Percentiles rank a stretch among this genome's conserved stretches.
These are phyloP conservation scores for Acridotheres tristis DNA, from an alignment of 2,797 vertebrate species.

Conservation along the genomic window DNA sequence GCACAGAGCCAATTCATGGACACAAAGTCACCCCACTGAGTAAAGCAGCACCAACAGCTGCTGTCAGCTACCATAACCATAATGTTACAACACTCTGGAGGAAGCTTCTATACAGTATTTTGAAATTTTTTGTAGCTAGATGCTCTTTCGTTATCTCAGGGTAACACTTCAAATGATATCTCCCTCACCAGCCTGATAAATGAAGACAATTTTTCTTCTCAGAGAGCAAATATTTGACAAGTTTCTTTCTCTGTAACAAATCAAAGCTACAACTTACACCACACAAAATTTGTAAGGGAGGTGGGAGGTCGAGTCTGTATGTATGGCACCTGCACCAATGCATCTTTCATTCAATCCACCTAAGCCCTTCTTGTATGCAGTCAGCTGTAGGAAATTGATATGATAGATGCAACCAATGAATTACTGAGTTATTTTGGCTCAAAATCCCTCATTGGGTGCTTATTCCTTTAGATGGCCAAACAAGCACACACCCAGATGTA, in stretches of 20 bases:
- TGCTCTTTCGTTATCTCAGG: neutral
- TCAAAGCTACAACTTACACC: neutral
- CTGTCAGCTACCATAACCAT: neutral
- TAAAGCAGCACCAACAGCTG: constrained; percentile 9
- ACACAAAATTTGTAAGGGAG: neutral
- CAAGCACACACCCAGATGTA: neutral
- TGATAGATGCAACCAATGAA: neutral
- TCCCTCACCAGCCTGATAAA: neutral
- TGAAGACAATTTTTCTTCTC: neutral
- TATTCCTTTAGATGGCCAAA: neutral
- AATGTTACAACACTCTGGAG: neutral
- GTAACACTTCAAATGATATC: neutral
- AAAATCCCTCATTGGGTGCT: neutral
- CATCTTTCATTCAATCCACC: neutral
- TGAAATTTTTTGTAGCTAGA: constrained; percentile 8
- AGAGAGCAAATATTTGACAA: neutral
- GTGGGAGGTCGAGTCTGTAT: neutral
- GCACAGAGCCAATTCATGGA: neutral
- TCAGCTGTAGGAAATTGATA: neutral
- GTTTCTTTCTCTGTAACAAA: neutral
- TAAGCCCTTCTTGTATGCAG: neutral
- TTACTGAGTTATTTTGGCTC: neutral
- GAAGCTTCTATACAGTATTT: neutral
- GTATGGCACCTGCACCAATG: neutral
- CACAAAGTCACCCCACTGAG: neutral